Evolutionary conservation across 2,113 vertebrate species (phyloP), one percentile per base, ranked within the genome.

Genomic region (Labrus mixtus): DNA sequence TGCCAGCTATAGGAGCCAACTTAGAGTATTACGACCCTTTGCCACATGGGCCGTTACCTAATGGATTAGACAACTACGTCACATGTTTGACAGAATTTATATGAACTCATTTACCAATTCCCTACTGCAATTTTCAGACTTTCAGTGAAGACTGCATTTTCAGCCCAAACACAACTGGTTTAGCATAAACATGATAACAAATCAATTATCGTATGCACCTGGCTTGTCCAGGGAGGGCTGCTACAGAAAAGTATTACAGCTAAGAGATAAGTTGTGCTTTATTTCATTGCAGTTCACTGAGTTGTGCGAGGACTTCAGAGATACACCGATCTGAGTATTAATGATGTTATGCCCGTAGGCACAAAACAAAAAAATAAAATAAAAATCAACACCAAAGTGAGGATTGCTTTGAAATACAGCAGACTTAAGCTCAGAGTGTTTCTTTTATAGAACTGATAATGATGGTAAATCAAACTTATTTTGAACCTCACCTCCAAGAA

Each of bases 121-220:
- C 41, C 3, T 41, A 10, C 16, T 7, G 19, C 22, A 76, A 41
- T 67, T 78, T 74, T 61, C 22, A 68, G 29, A 25, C 17, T 23
- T 62, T 45, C 23, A 65, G 51, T 37, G 41, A 70, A 43, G 39
- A 67, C 63, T 81, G 79, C 41, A 37, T 84, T 70, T 46, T 41
- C 57, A 74, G 48, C 80, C 69, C 15, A 45, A 61, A 74, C 37
- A 22, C 57, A 83, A 82, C 69, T 56, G 66, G 58, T 76, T 59
- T 19, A 72, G 76, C 13, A 10, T 82, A 83, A 74, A 83, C 57
- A 90, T 75, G 36, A 73, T 41, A 75, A 80, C 66, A 57, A 81
- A 88, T 73, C 60, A 62, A 64, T 81, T 64, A 59, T 51, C 66
- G 15, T 15, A 60, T 25, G 65, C 71, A 88, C 73, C 87, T 68